These are phyloP conservation scores for Apogon hyalosoma DNA, from an alignment of 2,797 vertebrate genomes.

Conservation along the genomic window DNA sequence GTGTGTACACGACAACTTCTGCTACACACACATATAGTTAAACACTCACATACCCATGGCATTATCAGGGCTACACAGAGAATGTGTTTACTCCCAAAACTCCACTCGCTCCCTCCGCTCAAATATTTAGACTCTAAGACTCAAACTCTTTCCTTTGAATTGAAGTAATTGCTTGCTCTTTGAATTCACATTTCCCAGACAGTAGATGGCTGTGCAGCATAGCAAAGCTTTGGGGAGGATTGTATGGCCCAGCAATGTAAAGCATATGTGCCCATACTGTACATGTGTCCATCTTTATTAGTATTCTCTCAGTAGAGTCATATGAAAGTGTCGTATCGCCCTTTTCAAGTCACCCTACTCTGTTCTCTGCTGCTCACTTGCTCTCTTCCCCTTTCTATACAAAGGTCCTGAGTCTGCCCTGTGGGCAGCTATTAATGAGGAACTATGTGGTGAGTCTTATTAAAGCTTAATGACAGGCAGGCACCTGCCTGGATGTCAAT, in stretches of 20 bases:
- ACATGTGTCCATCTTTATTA: slow-evolving; percentile 59
- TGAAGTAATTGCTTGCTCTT: slow-evolving; percentile 72
- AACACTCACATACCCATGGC: slow-evolving; percentile 36
- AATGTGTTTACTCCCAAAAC: slow-evolving; percentile 67
- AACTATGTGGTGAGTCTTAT: slow-evolving; percentile 75
- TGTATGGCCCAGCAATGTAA: slow-evolving; percentile 17
- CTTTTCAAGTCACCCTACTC: slow-evolving; percentile 61
- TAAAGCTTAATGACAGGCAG: slow-evolving; percentile 79
- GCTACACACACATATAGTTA: background rate
- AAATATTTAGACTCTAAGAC: slow-evolving; percentile 64
- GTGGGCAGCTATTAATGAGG: slow-evolving; percentile 80
- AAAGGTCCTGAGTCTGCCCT: slow-evolving; percentile 69
- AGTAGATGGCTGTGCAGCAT: slow-evolving; percentile 18
- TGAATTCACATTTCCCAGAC: slow-evolving; percentile 60
- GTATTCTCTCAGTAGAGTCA: slow-evolving; percentile 59
- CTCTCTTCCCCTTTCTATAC: slow-evolving; percentile 50
- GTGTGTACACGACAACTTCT: slow-evolving; percentile 6
- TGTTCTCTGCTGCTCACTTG: slow-evolving; percentile 41
- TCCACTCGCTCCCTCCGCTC: slow-evolving; percentile 50
- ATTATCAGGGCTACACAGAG: slow-evolving; percentile 59
- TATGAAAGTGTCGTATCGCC: slow-evolving; percentile 61
- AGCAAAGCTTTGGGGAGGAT: slow-evolving; percentile 22
- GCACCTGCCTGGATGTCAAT: slow-evolving; percentile 74
- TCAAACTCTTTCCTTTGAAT: slow-evolving; percentile 66
- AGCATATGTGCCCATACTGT: slow-evolving; percentile 11